Conservation (phyloP, 2,797 vertebrate species). For the Gallinago stenura region DNA sequence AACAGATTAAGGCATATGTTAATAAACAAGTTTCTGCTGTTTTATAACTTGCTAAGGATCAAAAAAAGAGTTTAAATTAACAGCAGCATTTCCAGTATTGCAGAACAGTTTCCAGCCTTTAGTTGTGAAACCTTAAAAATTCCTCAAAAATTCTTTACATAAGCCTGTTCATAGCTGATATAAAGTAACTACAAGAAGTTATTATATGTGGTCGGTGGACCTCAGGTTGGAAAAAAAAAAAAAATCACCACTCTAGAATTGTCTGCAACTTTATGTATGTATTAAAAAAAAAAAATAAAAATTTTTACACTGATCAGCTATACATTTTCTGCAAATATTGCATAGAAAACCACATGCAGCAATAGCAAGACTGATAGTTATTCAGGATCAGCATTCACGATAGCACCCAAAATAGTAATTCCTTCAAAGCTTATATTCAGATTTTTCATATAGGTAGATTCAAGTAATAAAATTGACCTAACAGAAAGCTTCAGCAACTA, state of each 20-base stretch:
- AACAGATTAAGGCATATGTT: neutral
- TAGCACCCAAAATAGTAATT: neutral
- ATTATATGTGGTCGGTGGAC: neutral
- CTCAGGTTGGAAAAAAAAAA: neutral
- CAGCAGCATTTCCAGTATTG: neutral
- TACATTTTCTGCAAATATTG: neutral
- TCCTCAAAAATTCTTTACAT: neutral
- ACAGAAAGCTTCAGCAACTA: neutral
- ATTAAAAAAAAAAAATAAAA: neutral
- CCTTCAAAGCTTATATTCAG: neutral
- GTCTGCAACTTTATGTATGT: neutral
- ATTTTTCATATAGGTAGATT: neutral
- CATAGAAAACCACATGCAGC: neutral
- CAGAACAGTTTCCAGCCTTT: neutral
- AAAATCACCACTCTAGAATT: neutral
- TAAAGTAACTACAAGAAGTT: neutral
- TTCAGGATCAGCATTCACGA: neutral
- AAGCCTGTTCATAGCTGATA: neutral
- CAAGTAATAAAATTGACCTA: neutral
- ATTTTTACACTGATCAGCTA: neutral
- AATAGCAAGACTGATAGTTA: neutral
- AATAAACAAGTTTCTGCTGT: neutral
- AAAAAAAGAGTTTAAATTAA: neutral
- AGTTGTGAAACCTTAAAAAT: neutral
- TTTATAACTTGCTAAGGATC: neutral